phyloP scores from a whole-genome alignment of 2,888 invertebrate genomes.

The Dasypogon diadema region DNA sequence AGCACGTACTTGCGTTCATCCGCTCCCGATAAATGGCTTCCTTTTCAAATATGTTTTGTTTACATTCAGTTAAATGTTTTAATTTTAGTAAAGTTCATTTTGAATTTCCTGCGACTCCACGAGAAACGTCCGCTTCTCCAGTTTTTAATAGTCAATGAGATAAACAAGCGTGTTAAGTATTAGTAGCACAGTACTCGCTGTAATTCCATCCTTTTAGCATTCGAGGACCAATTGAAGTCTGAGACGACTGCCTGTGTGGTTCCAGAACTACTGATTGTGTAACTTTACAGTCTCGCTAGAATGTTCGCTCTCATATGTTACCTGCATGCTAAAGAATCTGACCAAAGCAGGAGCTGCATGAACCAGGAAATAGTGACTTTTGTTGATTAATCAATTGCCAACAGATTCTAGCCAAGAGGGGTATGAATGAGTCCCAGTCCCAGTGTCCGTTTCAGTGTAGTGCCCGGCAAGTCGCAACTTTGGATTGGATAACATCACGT shows the following conservation, averaged over 20 bases:
- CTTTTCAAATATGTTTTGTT: neutral
- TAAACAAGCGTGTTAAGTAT: too few species aligned
- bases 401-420: constrained; percentile 25
- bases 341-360: neutral
- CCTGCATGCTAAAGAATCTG: neutral
- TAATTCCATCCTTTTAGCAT: too few species aligned
- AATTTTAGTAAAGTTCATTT: too few species aligned
- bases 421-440: neutral
- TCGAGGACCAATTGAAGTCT: too few species aligned
- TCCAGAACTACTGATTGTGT: too few species aligned
- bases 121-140: too few species aligned
- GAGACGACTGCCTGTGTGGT: too few species aligned
- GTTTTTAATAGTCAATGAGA: too few species aligned
- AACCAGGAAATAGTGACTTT: constrained; percentile 40
- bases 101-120: too few species aligned
- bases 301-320: neutral
- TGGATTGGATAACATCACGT: constrained; percentile 49
- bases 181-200: too few species aligned
- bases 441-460: constrained; percentile 5
- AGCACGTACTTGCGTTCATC: neutral
- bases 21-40: neutral
- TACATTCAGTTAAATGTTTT: too few species aligned
- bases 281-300: too few species aligned
- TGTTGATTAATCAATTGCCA: constrained; percentile 45
- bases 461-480: neutral